Base-by-base conservation (phyloP, 2,113 vertebrate species). In the Hystrix cristata region DNA sequence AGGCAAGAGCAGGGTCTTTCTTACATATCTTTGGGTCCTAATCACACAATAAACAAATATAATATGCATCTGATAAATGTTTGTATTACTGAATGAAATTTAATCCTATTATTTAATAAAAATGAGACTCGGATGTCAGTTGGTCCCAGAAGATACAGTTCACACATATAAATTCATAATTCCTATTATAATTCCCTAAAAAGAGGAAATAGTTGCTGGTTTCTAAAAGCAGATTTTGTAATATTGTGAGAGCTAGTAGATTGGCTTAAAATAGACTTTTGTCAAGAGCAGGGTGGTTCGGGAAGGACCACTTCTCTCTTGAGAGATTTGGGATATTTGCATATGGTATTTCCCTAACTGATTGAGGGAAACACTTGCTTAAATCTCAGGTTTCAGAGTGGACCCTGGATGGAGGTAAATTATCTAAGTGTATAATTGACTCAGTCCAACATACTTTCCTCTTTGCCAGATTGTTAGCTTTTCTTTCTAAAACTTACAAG, bases 101-200 rank as follows among this genome's bases (percentile, higher is more conserved):
- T 79, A 95, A 93, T 64, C 19, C 18, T 69, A 27, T 23, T 53
- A 53, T 48, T 89, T 60, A 89, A 46, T 91, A 74, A 91, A 94
- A 89, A 48, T 64, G 79, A 93, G 82, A 87, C 48, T 67, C n/a
- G 23, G 25, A 9, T 95, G 3, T 90, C 57, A 34, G 69, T 92
- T 96, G 83, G 81, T 84, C 27, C 13, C 48, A 27, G 48, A 86
- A 86, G 27, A 65, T 72, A 55, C 15, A 76, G 43, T 48, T 21
- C 38, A 29, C 9, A 84, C 3, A 48, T 78, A 80, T 6, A 23
- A 84, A 94, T 81, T 93, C 48, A 48, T 89, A 79, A 76, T 96
- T 94, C 92, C 71, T 38, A 14, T 91, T 72, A n/a, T 95, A 65
- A 95, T 94, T 95, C 18, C 92, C 13, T 87, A 48, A 97, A 57